A percentile compares a stretch with the other conserved stretches of the same genome.
Evolutionary conservation across 2,113 vertebrate species (phyloP).

Genomic region (Pterocles gutturalis): DNA sequence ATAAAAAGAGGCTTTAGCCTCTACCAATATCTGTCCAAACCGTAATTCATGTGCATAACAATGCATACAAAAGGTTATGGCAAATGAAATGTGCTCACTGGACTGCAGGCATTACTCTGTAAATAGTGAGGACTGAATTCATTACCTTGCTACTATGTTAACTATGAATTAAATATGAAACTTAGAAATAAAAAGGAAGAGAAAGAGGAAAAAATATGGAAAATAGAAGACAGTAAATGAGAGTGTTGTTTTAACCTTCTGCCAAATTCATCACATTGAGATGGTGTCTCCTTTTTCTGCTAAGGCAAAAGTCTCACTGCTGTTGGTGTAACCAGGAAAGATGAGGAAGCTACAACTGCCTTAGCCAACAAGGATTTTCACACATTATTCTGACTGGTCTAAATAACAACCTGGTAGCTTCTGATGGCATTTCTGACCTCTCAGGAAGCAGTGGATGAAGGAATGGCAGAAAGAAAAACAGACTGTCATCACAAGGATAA

Average conservation of each 20-base stretch:
- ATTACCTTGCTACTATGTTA: neutral
- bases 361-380: neutral
- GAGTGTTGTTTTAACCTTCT: neutral
- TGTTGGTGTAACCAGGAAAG: neutral
- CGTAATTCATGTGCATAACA: neutral
- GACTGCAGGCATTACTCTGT: neutral
- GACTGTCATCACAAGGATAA: neutral
- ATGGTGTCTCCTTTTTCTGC: neutral
- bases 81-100: neutral
- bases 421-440: neutral
- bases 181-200: neutral
- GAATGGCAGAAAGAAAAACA: neutral
- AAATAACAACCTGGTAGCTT: neutral
- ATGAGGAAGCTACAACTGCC: neutral
- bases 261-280: neutral
- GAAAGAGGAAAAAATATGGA: neutral
- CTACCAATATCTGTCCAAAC: neutral
- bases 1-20: neutral
- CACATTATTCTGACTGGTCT: neutral
- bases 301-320: neutral
- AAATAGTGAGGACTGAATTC: neutral
- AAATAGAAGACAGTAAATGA: neutral
- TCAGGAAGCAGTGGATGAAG: neutral
- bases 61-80: neutral
- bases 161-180: neutral